These are phyloP conservation scores for Mastigias papua DNA, from an alignment of 30 jellyfish, hydroid and myxozoan species.

Conservation along the genomic window DNA sequence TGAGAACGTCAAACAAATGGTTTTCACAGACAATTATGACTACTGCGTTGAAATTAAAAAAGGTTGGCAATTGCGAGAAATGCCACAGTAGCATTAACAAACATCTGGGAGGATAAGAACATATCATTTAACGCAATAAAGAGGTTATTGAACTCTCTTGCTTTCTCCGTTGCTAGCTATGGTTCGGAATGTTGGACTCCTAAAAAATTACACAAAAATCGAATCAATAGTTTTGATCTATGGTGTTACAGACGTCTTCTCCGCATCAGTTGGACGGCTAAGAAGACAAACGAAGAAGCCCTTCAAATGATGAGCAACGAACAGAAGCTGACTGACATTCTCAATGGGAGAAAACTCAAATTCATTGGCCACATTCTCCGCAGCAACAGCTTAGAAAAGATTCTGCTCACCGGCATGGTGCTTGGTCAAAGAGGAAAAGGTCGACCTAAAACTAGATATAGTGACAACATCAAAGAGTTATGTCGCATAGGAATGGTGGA, in stretches of 20 bases:
- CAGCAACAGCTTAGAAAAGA: slow-evolving; percentile 7
- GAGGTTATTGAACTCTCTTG: slow-evolving; percentile 29
- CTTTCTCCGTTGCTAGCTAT: slow-evolving; percentile 40
- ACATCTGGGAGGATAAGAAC: slow-evolving; percentile 39
- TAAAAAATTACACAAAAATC: slow-evolving; percentile 16
- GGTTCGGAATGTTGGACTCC: slow-evolving; percentile 50
- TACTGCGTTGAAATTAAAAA: slow-evolving; percentile 9
- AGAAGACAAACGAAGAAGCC: slow-evolving; percentile 33
- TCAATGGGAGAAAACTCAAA: background rate
- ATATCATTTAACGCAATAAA: background rate
- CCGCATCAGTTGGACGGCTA: slow-evolving; percentile 58
- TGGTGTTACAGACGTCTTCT: slow-evolving; percentile 45
- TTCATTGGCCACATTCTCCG: slow-evolving; percentile 8
- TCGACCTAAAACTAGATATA: slow-evolving; percentile 16
- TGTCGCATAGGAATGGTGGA: slow-evolving; percentile 1
- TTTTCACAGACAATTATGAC: slow-evolving; percentile 23
- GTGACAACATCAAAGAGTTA: background rate
- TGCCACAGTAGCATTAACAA: slow-evolving; percentile 25
- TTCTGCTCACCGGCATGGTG: slow-evolving; percentile 14
- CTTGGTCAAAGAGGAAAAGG: slow-evolving; percentile 20
- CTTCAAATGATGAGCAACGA: background rate
- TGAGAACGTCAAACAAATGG: slow-evolving; percentile 9
- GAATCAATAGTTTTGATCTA: slow-evolving; percentile 27
- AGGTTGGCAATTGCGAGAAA: slow-evolving; percentile 20
- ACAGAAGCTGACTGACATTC: slow-evolving; percentile 26